Evolutionary conservation across 2,113 vertebrate species (phyloP).

Genomic region (Gobio gobio): DNA sequence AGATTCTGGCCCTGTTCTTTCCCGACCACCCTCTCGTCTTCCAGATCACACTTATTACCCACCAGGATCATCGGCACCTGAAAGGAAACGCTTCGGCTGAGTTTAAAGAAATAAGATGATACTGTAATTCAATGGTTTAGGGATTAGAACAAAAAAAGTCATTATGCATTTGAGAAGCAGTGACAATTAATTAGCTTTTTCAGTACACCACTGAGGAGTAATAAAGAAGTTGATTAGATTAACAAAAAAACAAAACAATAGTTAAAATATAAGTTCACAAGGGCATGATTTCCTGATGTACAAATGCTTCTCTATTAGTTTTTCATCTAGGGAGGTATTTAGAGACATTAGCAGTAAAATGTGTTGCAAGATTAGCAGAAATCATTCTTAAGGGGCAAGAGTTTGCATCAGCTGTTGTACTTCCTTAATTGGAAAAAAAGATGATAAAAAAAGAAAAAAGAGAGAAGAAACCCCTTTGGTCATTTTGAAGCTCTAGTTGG

Average conservation of each 20-base stretch:
- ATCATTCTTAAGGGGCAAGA: neutral
- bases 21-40: slow-evolving; percentile 97
- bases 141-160: neutral
- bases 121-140: neutral
- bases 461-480: neutral
- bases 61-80: slow-evolving; percentile 99
- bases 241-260: too few relatives aligned
- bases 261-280: neutral
- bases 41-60: slow-evolving; percentile 97
- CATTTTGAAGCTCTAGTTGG: neutral
- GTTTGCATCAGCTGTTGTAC: slow-evolving; percentile 18
- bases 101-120: neutral
- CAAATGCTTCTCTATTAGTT: neutral
- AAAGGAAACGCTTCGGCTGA: neutral
- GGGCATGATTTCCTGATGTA: neutral
- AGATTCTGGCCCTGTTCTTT: slow-evolving; percentile 96
- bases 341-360: neutral
- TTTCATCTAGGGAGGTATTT: neutral
- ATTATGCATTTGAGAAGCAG: neutral
- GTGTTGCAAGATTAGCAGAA: neutral
- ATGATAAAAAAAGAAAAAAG: neutral
- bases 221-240: neutral
- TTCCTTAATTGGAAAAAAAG: neutral
- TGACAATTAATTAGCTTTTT: neutral
- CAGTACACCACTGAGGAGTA: neutral